Evolutionary conservation across 2,113 vertebrate genomes (phyloP).

Genomic region (Agapornis roseicollis): DNA sequence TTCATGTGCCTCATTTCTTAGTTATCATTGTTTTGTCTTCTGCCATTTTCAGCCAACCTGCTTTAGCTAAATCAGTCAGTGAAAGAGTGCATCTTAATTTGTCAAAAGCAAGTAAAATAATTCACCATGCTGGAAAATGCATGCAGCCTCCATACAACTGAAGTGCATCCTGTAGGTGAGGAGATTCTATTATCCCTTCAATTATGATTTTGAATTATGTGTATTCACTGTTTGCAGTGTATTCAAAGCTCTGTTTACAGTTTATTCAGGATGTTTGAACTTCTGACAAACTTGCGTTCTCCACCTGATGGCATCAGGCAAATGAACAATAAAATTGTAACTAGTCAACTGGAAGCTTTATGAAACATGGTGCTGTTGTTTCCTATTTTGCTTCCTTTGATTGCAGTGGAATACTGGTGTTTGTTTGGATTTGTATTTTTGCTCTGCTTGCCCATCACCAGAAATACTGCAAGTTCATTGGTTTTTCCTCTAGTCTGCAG

Average conservation of each 20-base stretch:
- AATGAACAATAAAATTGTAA: background rate
- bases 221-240: background rate
- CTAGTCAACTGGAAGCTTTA: background rate
- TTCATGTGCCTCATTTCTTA: background rate
- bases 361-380: background rate
- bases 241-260: background rate
- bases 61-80: background rate
- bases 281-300: background rate
- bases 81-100: constrained; percentile 35
- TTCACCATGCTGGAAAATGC: background rate
- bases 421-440: background rate
- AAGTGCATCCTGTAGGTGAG: background rate
- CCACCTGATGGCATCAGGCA: background rate
- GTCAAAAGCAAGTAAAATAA: constrained; percentile 44
- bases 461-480: background rate
- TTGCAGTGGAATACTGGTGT: background rate
- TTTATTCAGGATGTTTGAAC: background rate
- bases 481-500: background rate
- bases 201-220: background rate
- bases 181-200: background rate
- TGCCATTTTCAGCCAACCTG: constrained; percentile 27
- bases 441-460: background rate
- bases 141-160: background rate
- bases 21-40: background rate
- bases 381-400: background rate